These are phyloP conservation scores for Caenorhabditis plicata DNA, from an alignment of 2,888 invertebrate genomes.

Conservation along the genomic window DNA sequence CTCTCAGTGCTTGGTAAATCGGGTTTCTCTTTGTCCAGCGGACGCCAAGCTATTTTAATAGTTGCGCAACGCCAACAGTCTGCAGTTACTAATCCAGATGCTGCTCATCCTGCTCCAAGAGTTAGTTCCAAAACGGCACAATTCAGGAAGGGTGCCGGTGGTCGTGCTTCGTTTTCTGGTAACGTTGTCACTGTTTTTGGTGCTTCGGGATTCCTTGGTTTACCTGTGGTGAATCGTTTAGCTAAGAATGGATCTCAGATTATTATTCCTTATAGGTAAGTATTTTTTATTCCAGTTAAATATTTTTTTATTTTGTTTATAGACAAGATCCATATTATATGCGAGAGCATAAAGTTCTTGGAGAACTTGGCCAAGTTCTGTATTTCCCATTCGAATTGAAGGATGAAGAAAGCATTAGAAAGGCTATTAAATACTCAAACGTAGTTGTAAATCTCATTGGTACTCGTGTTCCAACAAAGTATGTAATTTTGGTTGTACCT, in stretches of 20 bases:
- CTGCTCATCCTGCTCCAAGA: conserved; percentile 30
- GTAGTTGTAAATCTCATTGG: conserved; percentile 94
- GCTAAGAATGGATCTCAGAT: conserved; percentile 74
- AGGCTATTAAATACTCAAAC: conserved; percentile 84
- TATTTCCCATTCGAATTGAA: conserved; percentile 76
- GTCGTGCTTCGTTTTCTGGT: conserved; percentile 90
- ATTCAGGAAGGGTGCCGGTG: conserved; percentile 43
- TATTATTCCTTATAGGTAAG: conserved; percentile 86
- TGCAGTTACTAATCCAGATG: conserved; percentile 37
- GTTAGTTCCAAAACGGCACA: conserved; percentile 35
- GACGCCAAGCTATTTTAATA: conserved; percentile 30
- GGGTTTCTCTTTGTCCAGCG: conserved; percentile 4
- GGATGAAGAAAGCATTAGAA: conserved; percentile 81
- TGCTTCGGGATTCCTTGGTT: conserved; percentile 84
- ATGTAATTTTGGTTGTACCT: too few species aligned
- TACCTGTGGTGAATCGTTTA: conserved; percentile 82
- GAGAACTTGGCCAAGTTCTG: conserved; percentile 77
- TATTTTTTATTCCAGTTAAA: conserved; percentile 1
- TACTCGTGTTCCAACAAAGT: conserved; percentile 84
- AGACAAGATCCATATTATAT: conserved; percentile 77
- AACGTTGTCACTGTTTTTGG: conserved; percentile 85
- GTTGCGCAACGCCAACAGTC: conserved; percentile 12
- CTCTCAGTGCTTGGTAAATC: conserved; percentile 43
- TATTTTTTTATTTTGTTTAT: conserved; percentile 5
- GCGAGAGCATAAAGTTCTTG: conserved; percentile 78